Evolutionary conservation across 2,797 vertebrate species (phyloP), one percentile per base, ranked within the genome.

Genomic region (Microchirus variegatus): DNA sequence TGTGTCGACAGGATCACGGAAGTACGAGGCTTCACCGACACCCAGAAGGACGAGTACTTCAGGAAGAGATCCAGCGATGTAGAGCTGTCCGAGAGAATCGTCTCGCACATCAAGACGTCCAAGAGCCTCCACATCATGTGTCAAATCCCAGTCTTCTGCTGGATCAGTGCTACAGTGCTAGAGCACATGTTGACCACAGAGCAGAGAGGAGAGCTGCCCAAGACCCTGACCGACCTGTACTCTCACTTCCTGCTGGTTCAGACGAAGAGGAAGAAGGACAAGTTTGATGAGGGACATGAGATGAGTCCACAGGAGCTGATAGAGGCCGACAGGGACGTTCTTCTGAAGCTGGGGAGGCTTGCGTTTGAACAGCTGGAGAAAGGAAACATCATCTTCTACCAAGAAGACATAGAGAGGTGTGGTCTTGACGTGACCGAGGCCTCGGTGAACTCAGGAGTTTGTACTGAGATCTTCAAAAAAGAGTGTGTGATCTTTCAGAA

Each of bases 61-160:
- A 43, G 41, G 13, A 14, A 42, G 40, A 42, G 40, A 13, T 40
- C 3, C 38, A 40, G 10, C 3, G 38, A 14, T 10, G 38, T 10
- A 41, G 38, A 41, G 2, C 38, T 14, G 38, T 41, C 38, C 38
- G 3, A 2, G 4, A 41, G 10, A 41, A 11, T 31, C 4, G 7
- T 31, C 26, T 31, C 26, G 7, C 26, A 31, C 26, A 31, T 31
- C 26, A 31, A 31, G 26, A 31, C 26, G 7, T 31, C 26, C 26
- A 31, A 31, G 26, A 31, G 26, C 26, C 26, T 31, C 26, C 26
- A 31, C 7, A 31, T 31, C 26, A 31, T 31, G 26, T 31, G 26
- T 31, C 26, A 13, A 38, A 38, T 38, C 37, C 37, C 37, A 13
- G 37, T 38, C 37, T 38, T 53, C 63, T 73, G 46, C 37, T 38